phyloP scores from a whole-genome alignment of 92 coral and sea anemone species.

The Muricea muricata region DNA sequence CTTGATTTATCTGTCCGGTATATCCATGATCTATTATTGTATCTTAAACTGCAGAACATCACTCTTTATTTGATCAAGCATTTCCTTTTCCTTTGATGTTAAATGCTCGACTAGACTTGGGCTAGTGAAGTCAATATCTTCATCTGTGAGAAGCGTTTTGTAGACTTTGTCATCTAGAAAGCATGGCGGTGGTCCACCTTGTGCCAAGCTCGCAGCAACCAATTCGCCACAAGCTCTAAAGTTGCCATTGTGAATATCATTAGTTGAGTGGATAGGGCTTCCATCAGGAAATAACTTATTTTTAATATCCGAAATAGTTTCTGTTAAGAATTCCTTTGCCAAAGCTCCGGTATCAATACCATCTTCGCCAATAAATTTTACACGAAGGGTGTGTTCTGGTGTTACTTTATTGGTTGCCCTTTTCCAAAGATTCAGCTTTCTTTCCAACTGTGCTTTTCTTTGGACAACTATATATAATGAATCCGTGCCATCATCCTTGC shows the following conservation, averaged over 20 bases:
- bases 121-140: conserved; percentile 3
- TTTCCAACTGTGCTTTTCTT: conserved; percentile 67
- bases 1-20: conserved; percentile 3
- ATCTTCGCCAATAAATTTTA: conserved; percentile 66
- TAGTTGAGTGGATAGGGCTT: conserved; percentile 59
- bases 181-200: conserved; percentile 29
- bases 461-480: conserved; percentile 59
- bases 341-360: conserved; percentile 75
- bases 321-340: conserved; percentile 65
- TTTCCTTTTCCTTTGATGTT: not conserved
- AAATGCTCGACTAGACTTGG: not conserved
- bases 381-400: conserved; percentile 52
- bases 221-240: conserved; percentile 27
- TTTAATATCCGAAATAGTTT: conserved; percentile 47
- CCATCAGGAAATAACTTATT: conserved; percentile 62
- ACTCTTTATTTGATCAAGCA: not conserved
- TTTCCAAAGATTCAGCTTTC: conserved; percentile 67
- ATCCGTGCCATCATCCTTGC: conserved; percentile 40
- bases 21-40: conserved; percentile 14
- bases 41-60: not conserved
- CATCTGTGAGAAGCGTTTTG: conserved; percentile 20
- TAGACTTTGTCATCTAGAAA: conserved; percentile 15
- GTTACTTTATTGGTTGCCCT: conserved; percentile 59
- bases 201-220: conserved; percentile 4
- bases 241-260: conserved; percentile 66